A percentile compares a stretch with the other conserved stretches of the same genome.
These are phyloP conservation scores for Penelope pileata DNA, from an alignment of 2,113 vertebrate species.

Conservation along the genomic window DNA sequence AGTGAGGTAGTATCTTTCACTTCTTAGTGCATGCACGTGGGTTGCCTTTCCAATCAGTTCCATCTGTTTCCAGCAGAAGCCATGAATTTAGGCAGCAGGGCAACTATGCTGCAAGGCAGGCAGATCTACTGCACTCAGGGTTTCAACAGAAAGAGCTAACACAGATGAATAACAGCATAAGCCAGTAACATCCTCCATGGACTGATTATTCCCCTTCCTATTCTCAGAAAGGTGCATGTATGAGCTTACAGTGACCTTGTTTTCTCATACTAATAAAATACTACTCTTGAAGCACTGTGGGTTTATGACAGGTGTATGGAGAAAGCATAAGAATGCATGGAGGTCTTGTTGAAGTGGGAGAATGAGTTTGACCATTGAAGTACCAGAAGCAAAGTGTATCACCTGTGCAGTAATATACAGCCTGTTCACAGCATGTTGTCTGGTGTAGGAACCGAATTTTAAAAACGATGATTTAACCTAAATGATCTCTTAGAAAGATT, in stretches of 20 bases:
- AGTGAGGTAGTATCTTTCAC: background rate
- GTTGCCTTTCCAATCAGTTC: background rate
- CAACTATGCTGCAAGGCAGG: background rate
- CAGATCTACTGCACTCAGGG: background rate
- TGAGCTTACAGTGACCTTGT: background rate
- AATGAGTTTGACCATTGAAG: background rate
- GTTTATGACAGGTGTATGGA: background rate
- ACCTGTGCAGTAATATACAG: fast-evolving
- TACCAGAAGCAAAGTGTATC: background rate
- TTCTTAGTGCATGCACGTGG: background rate
- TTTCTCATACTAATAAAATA: background rate
- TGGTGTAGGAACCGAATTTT: background rate
- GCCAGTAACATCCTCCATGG: background rate
- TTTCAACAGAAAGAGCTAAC: background rate
- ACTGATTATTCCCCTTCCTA: background rate
- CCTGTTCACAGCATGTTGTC: background rate
- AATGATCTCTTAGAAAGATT: background rate
- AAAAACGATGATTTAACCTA: background rate
- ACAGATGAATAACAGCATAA: background rate
- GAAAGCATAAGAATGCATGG: background rate
- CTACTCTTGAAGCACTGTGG: background rate
- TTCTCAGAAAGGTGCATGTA: background rate
- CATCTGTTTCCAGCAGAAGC: background rate
- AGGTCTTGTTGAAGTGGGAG: background rate
- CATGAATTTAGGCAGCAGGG: background rate